Base-by-base conservation (phyloP, 2,888 invertebrate species). In the Pollenia labialis region DNA sequence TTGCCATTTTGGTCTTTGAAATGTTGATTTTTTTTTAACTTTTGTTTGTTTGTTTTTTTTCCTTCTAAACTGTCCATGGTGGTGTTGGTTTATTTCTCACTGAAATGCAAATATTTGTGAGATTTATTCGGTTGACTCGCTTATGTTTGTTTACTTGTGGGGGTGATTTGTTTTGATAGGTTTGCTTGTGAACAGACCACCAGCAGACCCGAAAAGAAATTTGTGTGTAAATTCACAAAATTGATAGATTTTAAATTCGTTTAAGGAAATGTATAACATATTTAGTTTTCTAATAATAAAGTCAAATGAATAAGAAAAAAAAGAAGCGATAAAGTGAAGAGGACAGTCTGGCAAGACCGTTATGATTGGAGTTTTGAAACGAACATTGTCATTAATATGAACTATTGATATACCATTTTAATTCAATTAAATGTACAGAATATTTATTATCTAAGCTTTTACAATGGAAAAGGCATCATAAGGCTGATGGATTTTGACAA, bases 31-130 rank as follows among this genome's bases (percentile, higher is more conserved):
- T 79, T 54, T 23, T 1, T 9, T 40, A 12, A 10, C 40, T 14
- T 12, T 8, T 50, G 11, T 18, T 32, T 54, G 44, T 54, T 54
- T 32, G 9, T 69, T 58, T 44, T 66, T 66, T 44, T 60, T 4
- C 40, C 58, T 50, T 16, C 52, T 32, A 40, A 52, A 48, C 32
- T 72, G 72, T 18, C 23, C 42, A 14, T 58, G 44, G 8, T 56
- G 16, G 52, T 81, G 71, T 80, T 54, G 52, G n/a, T 54, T 46
- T 64, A 46, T 62, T 64, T 62, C 54, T 64, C 64, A 54, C 72
- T 52, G 2, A 48, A 64, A 40, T 64, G 52, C 80, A 81, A 81
- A 81, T 81, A 81, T 81, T 81, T 72, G 64, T 23, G n/a, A 6
- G 42, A 14, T 71, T 44, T 48, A 62, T 80, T 71, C 62, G n/a